Evolutionary conservation across 2,797 vertebrate genomes (phyloP).

Genomic region (Lophotriccus pileatus): DNA sequence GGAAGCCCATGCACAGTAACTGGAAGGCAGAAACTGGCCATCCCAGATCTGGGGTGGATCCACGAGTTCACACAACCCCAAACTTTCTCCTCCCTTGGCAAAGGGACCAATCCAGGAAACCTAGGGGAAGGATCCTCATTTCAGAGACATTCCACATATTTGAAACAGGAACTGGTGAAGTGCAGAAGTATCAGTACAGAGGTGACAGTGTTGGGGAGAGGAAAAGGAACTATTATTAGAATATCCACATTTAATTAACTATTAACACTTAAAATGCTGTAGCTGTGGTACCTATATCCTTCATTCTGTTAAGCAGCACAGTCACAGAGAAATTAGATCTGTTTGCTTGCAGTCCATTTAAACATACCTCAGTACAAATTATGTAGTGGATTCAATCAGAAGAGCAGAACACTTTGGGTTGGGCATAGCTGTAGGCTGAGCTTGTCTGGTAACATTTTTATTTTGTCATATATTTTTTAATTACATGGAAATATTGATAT

Average conservation of each 20-base stretch:
- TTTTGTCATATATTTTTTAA: neutral
- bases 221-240: neutral
- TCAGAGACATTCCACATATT: neutral
- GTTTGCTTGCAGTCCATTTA: neutral
- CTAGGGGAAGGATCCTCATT: neutral
- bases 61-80: neutral
- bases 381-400: rapidly evolving
- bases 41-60: neutral
- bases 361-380: neutral
- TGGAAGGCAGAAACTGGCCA: neutral
- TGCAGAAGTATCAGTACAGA: neutral
- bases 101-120: neutral
- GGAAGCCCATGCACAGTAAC: neutral
- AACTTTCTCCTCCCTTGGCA: neutral
- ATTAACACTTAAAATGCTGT: neutral
- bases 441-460: neutral
- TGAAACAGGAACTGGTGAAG: neutral
- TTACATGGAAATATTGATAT: neutral
- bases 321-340: neutral
- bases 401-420: neutral
- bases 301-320: neutral
- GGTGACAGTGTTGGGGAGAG: neutral
- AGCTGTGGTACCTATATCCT: neutral
- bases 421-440: neutral
- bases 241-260: neutral